Conservation (phyloP, 2,797 vertebrate species). For the Phoxinus dragarum region DNA sequence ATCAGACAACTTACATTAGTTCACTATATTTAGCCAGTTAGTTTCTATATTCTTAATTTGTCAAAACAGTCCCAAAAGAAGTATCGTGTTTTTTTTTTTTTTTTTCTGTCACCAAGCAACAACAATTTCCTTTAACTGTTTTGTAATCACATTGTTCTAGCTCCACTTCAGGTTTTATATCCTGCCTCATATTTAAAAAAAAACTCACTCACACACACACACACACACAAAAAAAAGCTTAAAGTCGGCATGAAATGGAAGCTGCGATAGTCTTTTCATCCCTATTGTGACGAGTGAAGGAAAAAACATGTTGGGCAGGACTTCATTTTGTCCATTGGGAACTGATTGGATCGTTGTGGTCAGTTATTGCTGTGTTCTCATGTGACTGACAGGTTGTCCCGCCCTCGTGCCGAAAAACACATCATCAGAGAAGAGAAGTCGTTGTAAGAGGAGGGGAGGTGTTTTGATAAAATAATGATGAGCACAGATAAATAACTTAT, state of each 20-base stretch:
- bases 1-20: not conserved
- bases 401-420: too few species aligned
- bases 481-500: rapidly evolving
- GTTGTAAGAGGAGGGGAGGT: too few species aligned
- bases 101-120: not conserved
- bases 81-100: not conserved
- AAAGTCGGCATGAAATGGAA: too few species aligned
- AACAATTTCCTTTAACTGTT: not conserved
- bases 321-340: too few species aligned
- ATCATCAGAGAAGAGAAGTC: too few species aligned
- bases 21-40: not conserved
- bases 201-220: not conserved
- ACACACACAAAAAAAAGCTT: too few species aligned
- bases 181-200: not conserved
- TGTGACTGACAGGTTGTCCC: too few species aligned
- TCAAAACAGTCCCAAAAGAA: not conserved
- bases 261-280: too few species aligned
- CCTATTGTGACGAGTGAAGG: too few species aligned
- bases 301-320: too few species aligned
- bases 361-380: not conserved
- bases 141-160: not conserved
- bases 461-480: not conserved
- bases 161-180: not conserved
- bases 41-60: not conserved
- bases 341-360: too few species aligned